Conservation (phyloP, 2,113 vertebrate species). For the Oncorhynchus masou region DNA sequence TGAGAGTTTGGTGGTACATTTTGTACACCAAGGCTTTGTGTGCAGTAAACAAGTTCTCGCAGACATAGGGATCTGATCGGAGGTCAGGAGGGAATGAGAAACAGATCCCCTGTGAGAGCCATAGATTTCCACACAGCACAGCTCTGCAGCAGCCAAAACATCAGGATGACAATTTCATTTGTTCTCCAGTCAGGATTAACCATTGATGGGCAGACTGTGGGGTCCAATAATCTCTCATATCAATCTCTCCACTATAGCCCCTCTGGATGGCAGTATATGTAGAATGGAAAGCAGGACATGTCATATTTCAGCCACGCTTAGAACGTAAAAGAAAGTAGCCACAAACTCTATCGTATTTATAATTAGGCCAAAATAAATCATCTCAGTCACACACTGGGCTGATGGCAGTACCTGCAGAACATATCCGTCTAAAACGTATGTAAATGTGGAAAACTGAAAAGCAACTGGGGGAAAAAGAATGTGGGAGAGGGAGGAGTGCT, state of each 20-base stretch:
- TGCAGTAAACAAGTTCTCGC: slow-evolving; percentile 67
- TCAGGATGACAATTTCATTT: slow-evolving; percentile 24
- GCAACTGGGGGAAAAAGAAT: background rate
- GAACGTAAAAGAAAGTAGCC: background rate
- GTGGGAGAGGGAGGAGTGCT: background rate
- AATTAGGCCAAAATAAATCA: background rate
- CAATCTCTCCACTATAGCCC: background rate
- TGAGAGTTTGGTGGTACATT: slow-evolving; percentile 31
- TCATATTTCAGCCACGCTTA: background rate
- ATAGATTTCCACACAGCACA: slow-evolving; percentile 33
- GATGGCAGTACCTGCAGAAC: too few species aligned
- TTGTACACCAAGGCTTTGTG: slow-evolving; percentile 51
- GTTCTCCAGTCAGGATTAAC: background rate
- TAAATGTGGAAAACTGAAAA: too few species aligned
- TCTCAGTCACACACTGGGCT: too few species aligned
- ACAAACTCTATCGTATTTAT: background rate
- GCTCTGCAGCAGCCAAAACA: slow-evolving; percentile 47
- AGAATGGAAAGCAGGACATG: background rate
- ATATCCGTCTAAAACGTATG: too few species aligned
- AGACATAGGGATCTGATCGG: slow-evolving; percentile 40
- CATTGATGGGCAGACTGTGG: background rate
- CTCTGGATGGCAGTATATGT: background rate
- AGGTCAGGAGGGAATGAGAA: slow-evolving; percentile 61
- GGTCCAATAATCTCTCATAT: background rate
- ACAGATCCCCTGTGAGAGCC: slow-evolving; percentile 44